Evolutionary conservation across 2,888 invertebrate species (phyloP).

Genomic region (Oxyteleia sp.): DNA sequence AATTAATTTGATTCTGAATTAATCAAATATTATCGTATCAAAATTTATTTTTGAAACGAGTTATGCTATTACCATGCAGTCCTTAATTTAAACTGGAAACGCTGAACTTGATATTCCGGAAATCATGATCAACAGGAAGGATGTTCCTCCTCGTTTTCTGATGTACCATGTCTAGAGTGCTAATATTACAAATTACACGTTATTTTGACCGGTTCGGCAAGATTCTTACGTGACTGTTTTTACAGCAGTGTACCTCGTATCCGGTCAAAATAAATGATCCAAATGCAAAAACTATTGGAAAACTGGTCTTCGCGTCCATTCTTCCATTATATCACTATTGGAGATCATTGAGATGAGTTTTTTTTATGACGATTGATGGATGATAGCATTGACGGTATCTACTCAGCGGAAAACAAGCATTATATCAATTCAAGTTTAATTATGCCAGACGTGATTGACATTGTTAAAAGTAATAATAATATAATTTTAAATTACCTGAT

Average conservation of each 20-base stretch:
- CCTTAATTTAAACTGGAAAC: no score
- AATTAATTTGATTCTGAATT: no score
- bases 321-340: background rate
- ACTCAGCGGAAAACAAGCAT: background rate
- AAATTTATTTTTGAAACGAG: no score
- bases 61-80: background rate
- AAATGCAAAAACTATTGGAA: conserved; percentile 1
- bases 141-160: conserved; percentile 55
- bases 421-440: background rate
- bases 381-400: background rate
- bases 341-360: background rate
- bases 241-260: background rate
- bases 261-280: conserved; percentile 25
- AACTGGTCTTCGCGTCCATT: conserved; percentile 31
- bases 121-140: conserved; percentile 31
- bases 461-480: no score
- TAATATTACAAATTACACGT: conserved; percentile 80
- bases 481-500: no score
- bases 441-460: background rate
- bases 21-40: no score
- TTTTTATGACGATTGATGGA: background rate
- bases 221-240: conserved; percentile 58
- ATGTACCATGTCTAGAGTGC: conserved; percentile 74
- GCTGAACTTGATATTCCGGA: conserved; percentile 9
- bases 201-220: conserved; percentile 70